Evolutionary conservation across 2,797 vertebrate species (phyloP), one percentile per base, ranked within the genome.

Genomic region (Potorous gilbertii): DNA sequence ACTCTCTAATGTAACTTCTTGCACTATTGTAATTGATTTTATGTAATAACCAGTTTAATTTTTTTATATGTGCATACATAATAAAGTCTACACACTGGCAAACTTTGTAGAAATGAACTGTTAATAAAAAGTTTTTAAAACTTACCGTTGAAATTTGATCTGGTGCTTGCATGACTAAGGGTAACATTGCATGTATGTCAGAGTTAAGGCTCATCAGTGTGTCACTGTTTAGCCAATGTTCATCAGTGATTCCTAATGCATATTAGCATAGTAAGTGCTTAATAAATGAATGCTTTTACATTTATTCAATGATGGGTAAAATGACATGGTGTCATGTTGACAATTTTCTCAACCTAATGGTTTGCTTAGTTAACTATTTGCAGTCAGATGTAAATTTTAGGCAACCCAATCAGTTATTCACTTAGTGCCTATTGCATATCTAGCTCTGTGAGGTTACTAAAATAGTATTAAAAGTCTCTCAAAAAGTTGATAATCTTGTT

Each of bases 21-120:
- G 98, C 98, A 98, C 98, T 98, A 97, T 96, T 98, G 96, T 98
- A 97, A 95, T 92, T 96, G 92, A 95, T 94, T 98, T 97, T 98
- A 96, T 98, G 98, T 98, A 98, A 98, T 98, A 98, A 98, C 56
- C 90, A 96, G 96, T 98, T 98, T 98, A 97, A 95, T 74, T 97
- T 98, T 90, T 74, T 94, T 93, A 95, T 56, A 97, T 87, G 97
- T 97, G 97, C 97, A 96, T 98, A 97, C 98, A 97, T 98, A 98
- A 98, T 98, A 97, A 98, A 98, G 99, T 99, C 98, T 97, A 93
- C 95, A 99, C 99, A 99, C 99, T 99, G 99, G 98, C 97, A 98
- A 97, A 98, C 97, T 98, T 97, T 24, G 6, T 98, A 96, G 97
- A 97, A 98, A 97, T 92, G 89, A 98, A 95, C n/a, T 97, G 93